phyloP scores from a whole-genome alignment of 2,888 invertebrate species.

The Cactoblastis cactorum region DNA sequence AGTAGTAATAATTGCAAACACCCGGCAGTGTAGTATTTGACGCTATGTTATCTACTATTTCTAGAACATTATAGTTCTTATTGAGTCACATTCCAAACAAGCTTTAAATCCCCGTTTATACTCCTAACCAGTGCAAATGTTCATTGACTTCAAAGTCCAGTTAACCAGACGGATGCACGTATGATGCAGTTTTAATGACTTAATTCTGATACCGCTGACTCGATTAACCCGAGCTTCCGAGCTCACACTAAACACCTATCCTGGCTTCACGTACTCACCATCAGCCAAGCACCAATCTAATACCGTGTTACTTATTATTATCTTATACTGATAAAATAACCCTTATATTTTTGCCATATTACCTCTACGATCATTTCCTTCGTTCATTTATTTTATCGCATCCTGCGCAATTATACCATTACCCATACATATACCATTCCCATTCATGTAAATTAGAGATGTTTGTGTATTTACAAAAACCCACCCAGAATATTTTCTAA shows the following conservation, averaged over 20 bases:
- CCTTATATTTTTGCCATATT: conserved; percentile 50
- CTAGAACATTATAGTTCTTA: conserved; percentile 10
- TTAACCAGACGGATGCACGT: conserved; percentile 52
- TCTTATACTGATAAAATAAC: conserved; percentile 35
- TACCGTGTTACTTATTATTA: conserved; percentile 53
- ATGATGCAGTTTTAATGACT: conserved; percentile 74
- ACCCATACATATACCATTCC: not conserved
- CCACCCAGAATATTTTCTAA: too few relatives aligned
- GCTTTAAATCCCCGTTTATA: not conserved
- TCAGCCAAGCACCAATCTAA: conserved; percentile 38
- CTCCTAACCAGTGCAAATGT: conserved; percentile 17
- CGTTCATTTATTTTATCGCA: conserved; percentile 34
- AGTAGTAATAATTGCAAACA: too few relatives aligned
- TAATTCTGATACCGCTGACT: conserved; percentile 70
- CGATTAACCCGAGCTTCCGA: conserved; percentile 60
- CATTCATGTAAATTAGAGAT: too few relatives aligned
- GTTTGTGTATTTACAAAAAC: too few relatives aligned
- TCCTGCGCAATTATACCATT: not conserved
- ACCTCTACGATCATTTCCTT: conserved; percentile 46
- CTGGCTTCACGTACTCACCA: conserved; percentile 50
- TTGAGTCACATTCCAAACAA: not conserved
- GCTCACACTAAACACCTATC: conserved; percentile 54
- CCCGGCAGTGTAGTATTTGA: not conserved
- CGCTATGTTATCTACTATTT: not conserved
- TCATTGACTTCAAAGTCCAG: conserved; percentile 53